These are phyloP conservation scores for Eira barbara DNA, from an alignment of 2,113 vertebrate species.

Conservation along the genomic window DNA sequence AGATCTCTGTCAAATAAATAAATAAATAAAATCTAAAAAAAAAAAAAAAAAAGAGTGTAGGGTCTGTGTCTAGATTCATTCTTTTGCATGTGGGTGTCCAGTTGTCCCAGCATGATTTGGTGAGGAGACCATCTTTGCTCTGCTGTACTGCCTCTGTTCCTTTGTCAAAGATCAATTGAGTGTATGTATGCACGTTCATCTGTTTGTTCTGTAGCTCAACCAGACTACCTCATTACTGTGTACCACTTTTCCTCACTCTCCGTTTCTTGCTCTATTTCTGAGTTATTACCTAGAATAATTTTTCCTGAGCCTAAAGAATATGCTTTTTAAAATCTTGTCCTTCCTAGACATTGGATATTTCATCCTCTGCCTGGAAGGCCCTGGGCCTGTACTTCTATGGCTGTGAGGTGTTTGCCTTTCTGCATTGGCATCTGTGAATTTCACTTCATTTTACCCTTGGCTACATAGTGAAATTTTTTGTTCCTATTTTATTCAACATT, in stretches of 20 bases:
- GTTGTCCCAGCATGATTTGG: background rate
- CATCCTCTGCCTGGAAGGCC: background rate
- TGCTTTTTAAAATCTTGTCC: background rate
- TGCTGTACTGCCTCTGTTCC: background rate
- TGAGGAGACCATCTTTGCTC: background rate
- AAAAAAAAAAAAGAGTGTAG: background rate
- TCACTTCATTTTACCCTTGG: background rate
- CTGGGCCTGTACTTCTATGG: background rate
- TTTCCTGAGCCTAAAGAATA: background rate
- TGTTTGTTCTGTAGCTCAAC: background rate
- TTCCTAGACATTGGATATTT: background rate
- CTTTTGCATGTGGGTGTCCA: background rate
- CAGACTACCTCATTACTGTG: background rate
- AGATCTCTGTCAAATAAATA: too few relatives aligned
- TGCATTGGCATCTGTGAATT: background rate
- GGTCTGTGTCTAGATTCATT: background rate
- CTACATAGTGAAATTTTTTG: constrained; percentile 8
- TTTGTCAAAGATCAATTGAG: background rate
- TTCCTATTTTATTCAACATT: constrained; percentile 6
- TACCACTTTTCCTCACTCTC: background rate
- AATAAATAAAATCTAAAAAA: too few relatives aligned
- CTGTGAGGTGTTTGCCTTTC: background rate
- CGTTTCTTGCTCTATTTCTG: background rate
- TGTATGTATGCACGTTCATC: background rate
- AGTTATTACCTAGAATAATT: constrained; percentile 16